A percentile compares a stretch with the other conserved stretches of the same genome.
These are phyloP conservation scores for Toxotes chatareus DNA, from an alignment of 2,113 vertebrate species.

Conservation along the genomic window DNA sequence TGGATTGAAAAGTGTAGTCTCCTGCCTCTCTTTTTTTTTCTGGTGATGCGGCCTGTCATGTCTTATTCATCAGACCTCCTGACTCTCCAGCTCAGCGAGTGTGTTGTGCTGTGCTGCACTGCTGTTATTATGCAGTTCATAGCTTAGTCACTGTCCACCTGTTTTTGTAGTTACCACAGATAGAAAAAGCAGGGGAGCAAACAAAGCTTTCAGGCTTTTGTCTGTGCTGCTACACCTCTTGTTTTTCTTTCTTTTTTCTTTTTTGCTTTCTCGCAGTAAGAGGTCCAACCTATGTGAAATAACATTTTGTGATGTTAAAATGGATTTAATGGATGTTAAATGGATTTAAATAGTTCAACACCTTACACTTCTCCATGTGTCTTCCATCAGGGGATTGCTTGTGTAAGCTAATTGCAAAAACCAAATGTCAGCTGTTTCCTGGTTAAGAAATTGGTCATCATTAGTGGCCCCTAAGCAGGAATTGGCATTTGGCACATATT, in stretches of 20 bases:
- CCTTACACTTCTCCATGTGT: neutral
- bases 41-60: neutral
- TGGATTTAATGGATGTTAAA: neutral
- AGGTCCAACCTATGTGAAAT: neutral
- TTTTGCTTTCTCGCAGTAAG: neutral
- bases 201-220: neutral
- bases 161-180: constrained; percentile 59
- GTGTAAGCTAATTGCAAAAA: neutral
- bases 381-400: neutral
- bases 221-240: neutral
- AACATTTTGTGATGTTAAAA: neutral
- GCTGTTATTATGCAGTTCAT: constrained; percentile 21
- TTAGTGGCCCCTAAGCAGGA: neutral
- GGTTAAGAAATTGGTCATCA: neutral
- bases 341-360: neutral
- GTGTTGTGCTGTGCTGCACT: constrained; percentile 18
- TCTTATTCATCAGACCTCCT: neutral
- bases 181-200: neutral
- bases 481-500: neutral
- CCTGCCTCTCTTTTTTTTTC: neutral
- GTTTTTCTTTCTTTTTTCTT: neutral
- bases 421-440: constrained; percentile 1
- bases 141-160: constrained; percentile 44
- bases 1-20: neutral
- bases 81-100: constrained; percentile 6